phyloP scores from a whole-genome alignment of 2,888 invertebrate genomes.

The Meiosimyza platycephala region DNA sequence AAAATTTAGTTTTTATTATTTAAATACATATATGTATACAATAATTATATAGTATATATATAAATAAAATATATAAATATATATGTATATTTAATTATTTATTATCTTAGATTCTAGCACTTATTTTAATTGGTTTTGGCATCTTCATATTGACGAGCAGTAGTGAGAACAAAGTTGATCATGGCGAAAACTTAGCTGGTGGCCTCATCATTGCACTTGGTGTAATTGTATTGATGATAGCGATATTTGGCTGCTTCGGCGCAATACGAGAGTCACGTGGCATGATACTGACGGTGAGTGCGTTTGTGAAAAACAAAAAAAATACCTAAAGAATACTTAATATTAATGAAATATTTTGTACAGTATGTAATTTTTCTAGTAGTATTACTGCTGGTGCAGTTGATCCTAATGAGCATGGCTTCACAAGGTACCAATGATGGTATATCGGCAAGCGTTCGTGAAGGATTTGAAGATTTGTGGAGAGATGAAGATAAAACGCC shows the following conservation, averaged over 20 bases:
- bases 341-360: slow-evolving; percentile 7
- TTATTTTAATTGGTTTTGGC: slow-evolving; percentile 58
- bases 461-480: slow-evolving; percentile 59
- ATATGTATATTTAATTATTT: neutral
- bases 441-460: slow-evolving; percentile 57
- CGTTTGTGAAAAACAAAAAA: neutral
- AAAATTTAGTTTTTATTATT: neutral
- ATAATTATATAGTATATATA: too few species aligned
- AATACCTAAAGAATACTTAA: neutral
- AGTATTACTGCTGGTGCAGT: slow-evolving; percentile 53
- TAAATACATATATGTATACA: neutral
- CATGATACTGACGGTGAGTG: slow-evolving; percentile 28
- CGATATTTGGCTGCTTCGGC: slow-evolving; percentile 59
- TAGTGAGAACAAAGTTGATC: slow-evolving; percentile 54
- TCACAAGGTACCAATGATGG: slow-evolving; percentile 60
- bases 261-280: slow-evolving; percentile 57
- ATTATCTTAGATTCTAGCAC: slow-evolving; percentile 53
- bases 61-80: too few species aligned
- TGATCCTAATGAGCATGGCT: slow-evolving; percentile 60
- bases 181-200: slow-evolving; percentile 60
- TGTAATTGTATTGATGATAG: slow-evolving; percentile 51
- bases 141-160: slow-evolving; percentile 58
- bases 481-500: slow-evolving; percentile 52
- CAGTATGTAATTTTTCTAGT: slow-evolving; percentile 53
- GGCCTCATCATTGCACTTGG: slow-evolving; percentile 58